phyloP scores from a whole-genome alignment of 2,113 vertebrate species.

The Porphyrio hochstetteri region DNA sequence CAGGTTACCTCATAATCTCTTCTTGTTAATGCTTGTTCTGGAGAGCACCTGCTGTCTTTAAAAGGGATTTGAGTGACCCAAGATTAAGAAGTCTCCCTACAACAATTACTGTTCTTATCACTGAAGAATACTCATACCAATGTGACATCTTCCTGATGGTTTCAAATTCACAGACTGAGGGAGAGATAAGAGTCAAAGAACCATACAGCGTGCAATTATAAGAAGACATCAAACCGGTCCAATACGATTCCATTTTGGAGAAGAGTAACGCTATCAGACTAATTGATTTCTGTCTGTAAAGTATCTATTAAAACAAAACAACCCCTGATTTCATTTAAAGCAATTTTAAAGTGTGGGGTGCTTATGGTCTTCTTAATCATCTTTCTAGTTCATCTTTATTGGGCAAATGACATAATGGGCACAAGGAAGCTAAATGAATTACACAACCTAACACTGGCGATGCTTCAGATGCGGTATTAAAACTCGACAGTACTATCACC shows the following conservation, averaged over 20 bases:
- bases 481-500: neutral
- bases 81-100: slow-evolving; percentile 56
- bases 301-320: neutral
- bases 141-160: slow-evolving; percentile 65
- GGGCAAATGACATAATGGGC: neutral
- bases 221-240: slow-evolving; percentile 47
- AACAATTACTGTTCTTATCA: slow-evolving; percentile 69
- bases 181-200: slow-evolving; percentile 61
- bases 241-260: slow-evolving; percentile 45
- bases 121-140: slow-evolving; percentile 69
- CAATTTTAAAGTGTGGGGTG: neutral
- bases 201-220: slow-evolving; percentile 42
- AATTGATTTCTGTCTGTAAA: slow-evolving; percentile 41
- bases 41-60: slow-evolving; percentile 66
- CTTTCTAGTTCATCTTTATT: neutral
- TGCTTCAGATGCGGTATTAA: neutral
- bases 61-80: slow-evolving; percentile 66
- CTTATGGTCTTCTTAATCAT: neutral
- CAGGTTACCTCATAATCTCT: slow-evolving; percentile 56
- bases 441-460: neutral
- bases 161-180: slow-evolving; percentile 66
- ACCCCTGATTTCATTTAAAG: neutral
- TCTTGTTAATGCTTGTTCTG: slow-evolving; percentile 45
- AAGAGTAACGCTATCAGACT: slow-evolving; percentile 16
- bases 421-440: neutral